Evolutionary conservation across 53 echinoderm and acorn worm species (phyloP), one percentile per base, ranked within the genome.

Genomic region (Mesocentrotus franciscanus): DNA sequence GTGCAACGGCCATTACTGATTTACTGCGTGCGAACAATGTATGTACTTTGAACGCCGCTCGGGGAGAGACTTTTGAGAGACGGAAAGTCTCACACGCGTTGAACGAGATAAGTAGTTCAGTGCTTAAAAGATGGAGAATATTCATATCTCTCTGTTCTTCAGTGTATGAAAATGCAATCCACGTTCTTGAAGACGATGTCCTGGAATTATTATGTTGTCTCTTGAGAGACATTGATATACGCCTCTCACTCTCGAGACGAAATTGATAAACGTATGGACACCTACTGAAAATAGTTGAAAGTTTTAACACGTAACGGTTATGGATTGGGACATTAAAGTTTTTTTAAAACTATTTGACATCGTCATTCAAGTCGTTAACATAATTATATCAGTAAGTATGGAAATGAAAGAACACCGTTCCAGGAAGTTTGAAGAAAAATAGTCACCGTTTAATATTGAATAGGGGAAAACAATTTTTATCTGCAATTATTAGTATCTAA

Each of bases 101-200:
- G 57, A 57, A 15, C 4, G 12, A 17, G 14, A 85, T 39, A 85
- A 56, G 85, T 24, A 81, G 56, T 85, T 57, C 85, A 85, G 57
- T 56, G 57, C 57, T 58, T 85, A 56, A 27, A 17, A 22, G 42
- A 8, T 24, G 58, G n/a, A 57, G 13, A 59, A 27, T 87, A 87
- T 87, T 33, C 87, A 57, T 27, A 30, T 59, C 18, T 49, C 10
- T 42, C 39, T 87, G 58, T 58, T 55, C n/a, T 58, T 57, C 87
- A 57, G n/a, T 59, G 14, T 58, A n/a, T 87, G 17, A 87, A 87
- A 58, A 87, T 87, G 87, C 87, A 57, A 58, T n/a, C 29, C n/a
- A 87, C 10, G 14, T 57, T n/a, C 87, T 87, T 57, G 87, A 87
- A 27, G 27, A 13, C n/a, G 87, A 87, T n/a, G 58, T 87, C 87